These are phyloP conservation scores for Macquaria australasica DNA, from an alignment of 2,113 vertebrate species.

Conservation along the genomic window DNA sequence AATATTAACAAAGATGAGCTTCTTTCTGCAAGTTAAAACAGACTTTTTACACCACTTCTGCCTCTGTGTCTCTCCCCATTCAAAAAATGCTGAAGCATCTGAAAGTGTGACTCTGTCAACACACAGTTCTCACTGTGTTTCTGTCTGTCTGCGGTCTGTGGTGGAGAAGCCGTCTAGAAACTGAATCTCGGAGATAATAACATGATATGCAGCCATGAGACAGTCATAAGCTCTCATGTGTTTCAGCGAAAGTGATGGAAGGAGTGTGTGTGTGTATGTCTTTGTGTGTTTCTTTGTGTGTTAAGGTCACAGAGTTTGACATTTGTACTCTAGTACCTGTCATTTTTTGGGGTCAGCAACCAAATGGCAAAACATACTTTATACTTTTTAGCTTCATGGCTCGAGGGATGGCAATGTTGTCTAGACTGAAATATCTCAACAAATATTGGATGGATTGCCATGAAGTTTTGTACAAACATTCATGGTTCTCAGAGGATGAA, in stretches of 20 bases:
- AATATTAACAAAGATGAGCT: not conserved
- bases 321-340: not conserved
- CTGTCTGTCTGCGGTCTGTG: slow-evolving; percentile 45
- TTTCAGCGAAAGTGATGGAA: not conserved
- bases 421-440: too few relatives aligned
- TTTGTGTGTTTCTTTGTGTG: not conserved
- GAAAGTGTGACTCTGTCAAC: not conserved
- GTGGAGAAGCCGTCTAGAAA: not conserved
- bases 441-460: too few relatives aligned
- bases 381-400: not conserved
- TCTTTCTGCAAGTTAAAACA: not conserved
- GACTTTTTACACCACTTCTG: not conserved
- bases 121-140: not conserved
- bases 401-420: not conserved
- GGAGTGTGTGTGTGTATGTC: not conserved
- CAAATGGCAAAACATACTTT: too few relatives aligned
- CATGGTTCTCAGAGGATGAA: too few relatives aligned
- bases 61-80: not conserved
- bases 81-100: not conserved
- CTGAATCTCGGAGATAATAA: slow-evolving; percentile 34
- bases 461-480: too few relatives aligned
- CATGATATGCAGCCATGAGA: not conserved
- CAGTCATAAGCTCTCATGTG: not conserved
- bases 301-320: not conserved
- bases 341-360: not conserved